These are phyloP conservation scores for Schizopygopsis pylzovi DNA, from an alignment of 2,797 vertebrate genomes.

Conservation along the genomic window DNA sequence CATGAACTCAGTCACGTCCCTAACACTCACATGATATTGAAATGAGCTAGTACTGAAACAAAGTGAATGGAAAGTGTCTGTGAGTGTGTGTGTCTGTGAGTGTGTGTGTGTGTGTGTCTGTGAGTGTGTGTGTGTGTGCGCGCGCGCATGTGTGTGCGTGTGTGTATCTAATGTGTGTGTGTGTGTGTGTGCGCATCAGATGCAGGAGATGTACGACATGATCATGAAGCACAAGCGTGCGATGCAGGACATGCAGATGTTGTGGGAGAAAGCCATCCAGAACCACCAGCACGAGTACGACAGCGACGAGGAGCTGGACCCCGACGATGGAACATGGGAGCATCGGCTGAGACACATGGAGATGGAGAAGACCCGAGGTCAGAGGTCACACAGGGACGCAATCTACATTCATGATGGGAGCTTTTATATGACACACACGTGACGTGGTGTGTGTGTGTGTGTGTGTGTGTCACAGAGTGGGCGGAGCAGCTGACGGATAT, in stretches of 20 bases:
- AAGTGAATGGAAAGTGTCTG: no score
- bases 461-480: slow-evolving; percentile 84
- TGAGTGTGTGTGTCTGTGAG: no score
- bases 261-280: slow-evolving; percentile 93
- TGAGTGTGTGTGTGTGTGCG: no score
- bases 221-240: slow-evolving; percentile 98
- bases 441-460: background rate
- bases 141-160: no score
- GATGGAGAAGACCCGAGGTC: slow-evolving; percentile 98
- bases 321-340: slow-evolving; percentile 92
- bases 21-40: background rate
- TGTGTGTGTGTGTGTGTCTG: no score
- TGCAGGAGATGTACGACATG: slow-evolving; percentile 99
- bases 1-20: background rate
- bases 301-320: slow-evolving; percentile 95
- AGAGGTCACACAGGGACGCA: background rate
- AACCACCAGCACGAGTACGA: slow-evolving; percentile 97
- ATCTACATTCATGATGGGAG: background rate
- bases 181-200: slow-evolving; percentile 72
- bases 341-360: slow-evolving; percentile 95
- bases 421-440: background rate
- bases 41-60: background rate
- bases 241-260: slow-evolving; percentile 96
- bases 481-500: slow-evolving; percentile 97
- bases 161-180: background rate